Conservation (phyloP, 2,797 vertebrate species). For the Manis pentadactyla region DNA sequence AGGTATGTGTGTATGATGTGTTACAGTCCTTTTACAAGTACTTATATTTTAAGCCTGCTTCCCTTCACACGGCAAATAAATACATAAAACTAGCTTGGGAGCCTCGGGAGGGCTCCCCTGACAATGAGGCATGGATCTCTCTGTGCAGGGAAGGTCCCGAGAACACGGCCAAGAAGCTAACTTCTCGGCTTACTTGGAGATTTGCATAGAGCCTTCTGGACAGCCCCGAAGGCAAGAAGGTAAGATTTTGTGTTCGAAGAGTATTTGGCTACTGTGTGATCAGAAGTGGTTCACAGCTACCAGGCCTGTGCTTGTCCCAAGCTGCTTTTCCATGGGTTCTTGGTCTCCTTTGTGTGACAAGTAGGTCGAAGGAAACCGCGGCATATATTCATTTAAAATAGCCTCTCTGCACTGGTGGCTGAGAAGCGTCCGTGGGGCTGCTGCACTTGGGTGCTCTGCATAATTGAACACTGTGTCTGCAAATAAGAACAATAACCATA, state of each 20-base stretch:
- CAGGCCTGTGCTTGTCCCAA: not conserved
- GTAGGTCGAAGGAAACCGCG: slow-evolving; percentile 41
- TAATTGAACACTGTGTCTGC: slow-evolving; percentile 76
- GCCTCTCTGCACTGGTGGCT: slow-evolving; percentile 41
- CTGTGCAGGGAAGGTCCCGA: not conserved
- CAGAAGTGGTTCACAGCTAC: slow-evolving; percentile 47
- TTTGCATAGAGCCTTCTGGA: slow-evolving; percentile 20
- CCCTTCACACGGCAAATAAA: slow-evolving; percentile 54
- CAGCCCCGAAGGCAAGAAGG: not conserved
- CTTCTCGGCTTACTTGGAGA: not conserved
- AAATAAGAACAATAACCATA: slow-evolving; percentile 75
- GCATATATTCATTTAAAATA: slow-evolving; percentile 54
- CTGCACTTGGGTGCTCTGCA: slow-evolving; percentile 57
- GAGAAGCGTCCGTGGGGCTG: slow-evolving; percentile 31
- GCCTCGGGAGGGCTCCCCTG: not conserved
- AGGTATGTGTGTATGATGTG: too few relatives aligned
- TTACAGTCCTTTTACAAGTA: not conserved
- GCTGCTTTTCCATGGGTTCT: slow-evolving; percentile 26
- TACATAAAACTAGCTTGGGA: not conserved
- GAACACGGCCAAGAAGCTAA: slow-evolving; percentile 23
- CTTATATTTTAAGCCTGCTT: slow-evolving; percentile 34
- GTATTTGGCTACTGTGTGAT: not conserved
- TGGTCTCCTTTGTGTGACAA: slow-evolving; percentile 35
- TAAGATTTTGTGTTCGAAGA: not conserved
- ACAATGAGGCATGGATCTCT: slow-evolving; percentile 31